phyloP scores from a whole-genome alignment of 2,888 invertebrate genomes.

The Limnephilus auricula region DNA sequence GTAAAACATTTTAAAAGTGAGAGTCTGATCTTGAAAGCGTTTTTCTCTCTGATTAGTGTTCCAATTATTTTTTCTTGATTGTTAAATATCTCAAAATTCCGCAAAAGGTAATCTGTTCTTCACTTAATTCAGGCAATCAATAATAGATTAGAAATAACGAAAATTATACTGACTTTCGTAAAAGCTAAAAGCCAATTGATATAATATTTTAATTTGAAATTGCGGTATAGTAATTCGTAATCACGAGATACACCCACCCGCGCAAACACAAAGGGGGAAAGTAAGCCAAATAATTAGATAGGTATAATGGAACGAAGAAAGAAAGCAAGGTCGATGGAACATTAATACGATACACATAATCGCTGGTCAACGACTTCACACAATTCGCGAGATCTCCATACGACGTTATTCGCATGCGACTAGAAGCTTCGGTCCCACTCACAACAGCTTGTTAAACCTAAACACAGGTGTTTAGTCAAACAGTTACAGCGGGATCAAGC shows the following conservation, averaged over 20 bases:
- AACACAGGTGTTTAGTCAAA: too few relatives aligned
- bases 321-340: slow-evolving; percentile 5
- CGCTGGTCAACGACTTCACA: slow-evolving; percentile 38
- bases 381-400: background rate
- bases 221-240: background rate
- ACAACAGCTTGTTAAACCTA: too few relatives aligned
- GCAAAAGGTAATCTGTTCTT: background rate
- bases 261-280: background rate
- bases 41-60: background rate
- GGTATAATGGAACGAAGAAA: background rate
- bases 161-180: background rate
- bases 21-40: background rate
- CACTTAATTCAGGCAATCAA: background rate
- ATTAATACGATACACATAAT: background rate
- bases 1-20: background rate
- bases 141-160: background rate
- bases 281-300: background rate
- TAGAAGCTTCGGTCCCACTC: background rate
- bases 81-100: background rate
- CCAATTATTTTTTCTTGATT: background rate
- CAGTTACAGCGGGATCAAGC: too few relatives aligned
- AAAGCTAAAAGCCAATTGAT: background rate
- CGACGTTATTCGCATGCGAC: background rate
- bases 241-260: background rate
- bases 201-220: background rate